Conservation (phyloP, 2,888 invertebrate species). For the Helicoverpa assulta region DNA sequence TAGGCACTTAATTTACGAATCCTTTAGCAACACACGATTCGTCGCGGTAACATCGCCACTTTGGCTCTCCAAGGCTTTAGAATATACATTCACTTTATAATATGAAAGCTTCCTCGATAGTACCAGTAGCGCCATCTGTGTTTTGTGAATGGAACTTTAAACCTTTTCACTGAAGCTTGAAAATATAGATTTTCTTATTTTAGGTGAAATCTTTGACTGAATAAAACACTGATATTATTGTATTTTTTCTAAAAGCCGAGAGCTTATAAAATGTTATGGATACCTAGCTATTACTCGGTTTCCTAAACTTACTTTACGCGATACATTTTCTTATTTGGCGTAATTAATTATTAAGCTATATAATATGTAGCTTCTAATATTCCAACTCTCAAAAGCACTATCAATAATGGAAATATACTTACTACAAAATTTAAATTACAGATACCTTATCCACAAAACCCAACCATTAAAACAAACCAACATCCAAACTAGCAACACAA, state of each 20-base stretch:
- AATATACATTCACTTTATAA: conserved; percentile 31
- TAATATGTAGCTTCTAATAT: too few relatives aligned
- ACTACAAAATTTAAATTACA: too few relatives aligned
- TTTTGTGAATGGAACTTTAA: background rate
- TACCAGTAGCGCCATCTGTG: conserved; percentile 61
- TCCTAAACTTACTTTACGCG: too few relatives aligned
- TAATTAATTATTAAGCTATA: too few relatives aligned
- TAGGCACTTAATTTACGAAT: conserved; percentile 36
- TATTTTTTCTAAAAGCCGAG: too few relatives aligned
- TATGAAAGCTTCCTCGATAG: background rate
- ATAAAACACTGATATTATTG: too few relatives aligned
- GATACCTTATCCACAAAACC: background rate
- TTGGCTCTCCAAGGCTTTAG: conserved; percentile 37
- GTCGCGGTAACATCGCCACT: conserved; percentile 21
- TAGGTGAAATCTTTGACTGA: too few relatives aligned
- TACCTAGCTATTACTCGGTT: too few relatives aligned
- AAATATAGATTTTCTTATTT: background rate
- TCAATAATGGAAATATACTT: too few relatives aligned
- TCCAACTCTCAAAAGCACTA: too few relatives aligned
- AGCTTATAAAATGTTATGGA: too few relatives aligned
- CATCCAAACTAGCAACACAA: conserved; percentile 16
- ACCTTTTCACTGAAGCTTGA: background rate
- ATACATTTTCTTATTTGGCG: too few relatives aligned
- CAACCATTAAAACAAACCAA: conserved; percentile 8
- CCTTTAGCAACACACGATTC: conserved; percentile 36